These are phyloP conservation scores for Halcyon malimbica DNA, from an alignment of 2,113 vertebrate species.

Conservation along the genomic window DNA sequence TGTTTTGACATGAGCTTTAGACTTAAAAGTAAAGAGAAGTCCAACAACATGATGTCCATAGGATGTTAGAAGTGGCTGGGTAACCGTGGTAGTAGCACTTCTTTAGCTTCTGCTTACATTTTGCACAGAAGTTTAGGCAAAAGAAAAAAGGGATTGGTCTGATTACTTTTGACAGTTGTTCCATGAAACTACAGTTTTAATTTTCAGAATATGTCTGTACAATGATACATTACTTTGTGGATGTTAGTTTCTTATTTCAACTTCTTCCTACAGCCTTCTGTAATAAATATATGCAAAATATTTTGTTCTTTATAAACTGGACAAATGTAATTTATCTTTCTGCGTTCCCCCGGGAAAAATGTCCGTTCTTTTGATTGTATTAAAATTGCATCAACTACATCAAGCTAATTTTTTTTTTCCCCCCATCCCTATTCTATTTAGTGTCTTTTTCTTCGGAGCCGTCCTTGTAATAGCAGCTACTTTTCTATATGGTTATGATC, in stretches of 20 bases:
- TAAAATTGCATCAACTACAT: neutral
- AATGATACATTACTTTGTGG: neutral
- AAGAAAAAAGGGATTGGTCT: neutral
- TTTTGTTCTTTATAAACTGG: neutral
- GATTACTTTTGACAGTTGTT: neutral
- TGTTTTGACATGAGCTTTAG: neutral
- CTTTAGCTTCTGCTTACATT: neutral
- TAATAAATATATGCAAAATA: neutral
- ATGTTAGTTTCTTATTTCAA: neutral
- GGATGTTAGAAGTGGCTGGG: neutral
- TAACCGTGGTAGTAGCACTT: neutral
- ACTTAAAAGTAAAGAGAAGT: neutral
- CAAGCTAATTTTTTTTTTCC: neutral
- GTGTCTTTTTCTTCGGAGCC: constrained; percentile 93
- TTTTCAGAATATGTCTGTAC: neutral
- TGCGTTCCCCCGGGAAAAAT: neutral
- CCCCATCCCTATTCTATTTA: constrained; percentile 53
- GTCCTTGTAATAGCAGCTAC: constrained; percentile 92
- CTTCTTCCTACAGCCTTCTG: neutral
- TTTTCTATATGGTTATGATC: constrained; percentile 94
- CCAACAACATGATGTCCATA: neutral
- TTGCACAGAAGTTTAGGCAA: neutral
- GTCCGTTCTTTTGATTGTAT: neutral
- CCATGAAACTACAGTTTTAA: neutral
- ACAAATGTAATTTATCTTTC: neutral